Base-by-base conservation (phyloP, 23 tunicate genomes). In the Styela clava region DNA sequence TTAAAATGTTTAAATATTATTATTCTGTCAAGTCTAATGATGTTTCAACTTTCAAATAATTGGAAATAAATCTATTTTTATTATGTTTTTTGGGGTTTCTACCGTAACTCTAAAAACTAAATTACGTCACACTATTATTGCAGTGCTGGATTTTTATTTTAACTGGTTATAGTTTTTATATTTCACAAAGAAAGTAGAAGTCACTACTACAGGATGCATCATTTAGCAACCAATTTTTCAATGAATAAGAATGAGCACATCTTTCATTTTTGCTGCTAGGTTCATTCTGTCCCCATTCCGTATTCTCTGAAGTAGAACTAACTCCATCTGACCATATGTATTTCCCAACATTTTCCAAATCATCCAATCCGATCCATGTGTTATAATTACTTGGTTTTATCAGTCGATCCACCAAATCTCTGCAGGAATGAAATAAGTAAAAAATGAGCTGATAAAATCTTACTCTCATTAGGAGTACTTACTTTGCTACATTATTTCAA, bases 261-360 rank as follows among this genome's bases (percentile, higher is more conserved):
- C 56, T 7, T 44, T 44, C 56, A 5, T 44, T 44, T 7, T 44
- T 7, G 12, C 12, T 44, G 12, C 56, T 44, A 44, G 56, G 56
- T 12, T 44, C 56, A 44, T 44, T 12, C 12, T 12, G 56, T 12
- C 56, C 56, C 56, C 56, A 44, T 5, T 7, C 9, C 7, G 56
- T 44, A 44, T 44, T 44, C 56, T 44, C 9, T 5, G 56, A 7
- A 44, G 7, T 5, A 7, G 56, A 44, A 44, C 56, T 44, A 44
- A 44, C 71, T 67, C 71, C 71, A 22, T 67, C 71, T 24, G 24
- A 67, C 71, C 71, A 67, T 16, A 67, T 24, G 22, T 25, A 67
- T 25, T 1, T 67, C 16, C 71, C 71, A 18, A 18, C 0, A 16
- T 67, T 19, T 67, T 67, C 24, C 30, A 67, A 25, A 29, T 67